These are phyloP conservation scores for Menidia menidia DNA, from an alignment of 2,797 vertebrate species.

Conservation along the genomic window DNA sequence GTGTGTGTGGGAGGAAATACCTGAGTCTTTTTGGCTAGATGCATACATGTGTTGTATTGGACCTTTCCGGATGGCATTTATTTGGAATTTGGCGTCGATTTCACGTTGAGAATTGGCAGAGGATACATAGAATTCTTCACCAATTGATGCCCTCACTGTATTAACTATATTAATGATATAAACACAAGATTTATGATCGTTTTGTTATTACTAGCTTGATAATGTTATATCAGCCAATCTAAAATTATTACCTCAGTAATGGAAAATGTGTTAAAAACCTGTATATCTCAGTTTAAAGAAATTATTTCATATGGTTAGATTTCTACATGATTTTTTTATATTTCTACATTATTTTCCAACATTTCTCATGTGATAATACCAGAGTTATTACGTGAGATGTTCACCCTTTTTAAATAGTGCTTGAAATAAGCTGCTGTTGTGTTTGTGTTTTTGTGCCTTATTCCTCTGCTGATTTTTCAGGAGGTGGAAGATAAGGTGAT, in stretches of 20 bases:
- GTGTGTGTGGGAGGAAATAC: not conserved
- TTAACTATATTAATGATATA: no score
- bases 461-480: conserved; percentile 73
- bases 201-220: no score
- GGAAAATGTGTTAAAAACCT: no score
- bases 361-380: not conserved
- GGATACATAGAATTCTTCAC: not conserved
- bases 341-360: no score
- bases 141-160: no score
- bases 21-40: not conserved
- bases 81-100: not conserved
- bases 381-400: not conserved
- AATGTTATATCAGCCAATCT: no score
- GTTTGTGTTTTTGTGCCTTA: not conserved
- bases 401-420: no score
- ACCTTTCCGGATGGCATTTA: not conserved
- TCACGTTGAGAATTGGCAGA: not conserved
- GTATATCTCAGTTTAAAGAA: no score
- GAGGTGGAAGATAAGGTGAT: conserved; percentile 93
- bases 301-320: no score
- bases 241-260: no score
- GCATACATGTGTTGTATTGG: not conserved
- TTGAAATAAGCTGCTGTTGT: not conserved
- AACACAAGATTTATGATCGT: no score
- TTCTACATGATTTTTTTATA: no score